Evolutionary conservation across 2,888 invertebrate species (phyloP).

Genomic region (Agrilus mali): DNA sequence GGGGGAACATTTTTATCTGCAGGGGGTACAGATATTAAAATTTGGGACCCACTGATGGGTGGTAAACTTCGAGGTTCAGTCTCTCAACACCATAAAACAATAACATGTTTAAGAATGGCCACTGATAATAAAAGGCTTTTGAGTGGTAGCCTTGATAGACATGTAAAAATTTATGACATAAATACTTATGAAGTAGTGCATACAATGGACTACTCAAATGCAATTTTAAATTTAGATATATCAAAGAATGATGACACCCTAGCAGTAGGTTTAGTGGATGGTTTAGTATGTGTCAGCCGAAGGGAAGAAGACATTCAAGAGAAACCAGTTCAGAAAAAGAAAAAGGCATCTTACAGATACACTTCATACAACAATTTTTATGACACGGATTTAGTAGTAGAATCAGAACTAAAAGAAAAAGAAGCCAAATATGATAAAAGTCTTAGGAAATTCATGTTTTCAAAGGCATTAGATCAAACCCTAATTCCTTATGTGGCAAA

Average conservation of each 20-base stretch:
- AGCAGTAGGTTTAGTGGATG: slow-evolving; percentile 87
- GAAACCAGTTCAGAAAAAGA: slow-evolving; percentile 33
- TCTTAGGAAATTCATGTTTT: slow-evolving; percentile 69
- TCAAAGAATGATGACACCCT: slow-evolving; percentile 67
- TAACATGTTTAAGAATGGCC: slow-evolving; percentile 75
- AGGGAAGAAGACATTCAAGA: slow-evolving; percentile 46
- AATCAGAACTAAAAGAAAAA: slow-evolving; percentile 29
- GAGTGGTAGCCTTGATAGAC: slow-evolving; percentile 85
- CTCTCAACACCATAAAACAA: slow-evolving; percentile 90
- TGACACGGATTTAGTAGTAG: slow-evolving; percentile 40
- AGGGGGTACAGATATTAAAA: slow-evolving; percentile 79
- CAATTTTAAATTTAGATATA: slow-evolving; percentile 74
- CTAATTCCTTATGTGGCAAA: slow-evolving; percentile 45
- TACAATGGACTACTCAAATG: slow-evolving; percentile 80
- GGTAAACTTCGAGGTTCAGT: slow-evolving; percentile 74
- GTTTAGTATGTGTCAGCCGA: slow-evolving; percentile 75
- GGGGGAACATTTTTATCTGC: slow-evolving; percentile 87
- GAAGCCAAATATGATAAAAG: slow-evolving; percentile 53
- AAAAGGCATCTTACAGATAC: slow-evolving; percentile 41
- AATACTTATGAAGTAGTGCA: slow-evolving; percentile 78
- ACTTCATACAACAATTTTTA: slow-evolving; percentile 24
- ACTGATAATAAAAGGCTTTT: slow-evolving; percentile 71
- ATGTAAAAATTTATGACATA: slow-evolving; percentile 86
- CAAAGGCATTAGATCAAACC: slow-evolving; percentile 64
- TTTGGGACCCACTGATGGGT: slow-evolving; percentile 88